These are phyloP conservation scores for Terrapene triunguis DNA, from an alignment of 2,113 vertebrate genomes.

Conservation along the genomic window DNA sequence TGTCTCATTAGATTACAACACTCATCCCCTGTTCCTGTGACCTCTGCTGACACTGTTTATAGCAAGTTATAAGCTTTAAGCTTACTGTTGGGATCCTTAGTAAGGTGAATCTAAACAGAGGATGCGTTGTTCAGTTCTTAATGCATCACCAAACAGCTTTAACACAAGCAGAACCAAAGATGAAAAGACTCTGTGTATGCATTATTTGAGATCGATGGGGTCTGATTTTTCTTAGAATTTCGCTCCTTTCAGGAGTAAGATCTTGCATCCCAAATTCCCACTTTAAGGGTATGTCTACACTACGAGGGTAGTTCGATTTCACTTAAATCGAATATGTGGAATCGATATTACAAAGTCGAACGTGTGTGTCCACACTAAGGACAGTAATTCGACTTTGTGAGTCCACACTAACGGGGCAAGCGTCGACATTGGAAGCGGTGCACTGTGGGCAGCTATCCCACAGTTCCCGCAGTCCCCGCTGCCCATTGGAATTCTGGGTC, in stretches of 20 bases:
- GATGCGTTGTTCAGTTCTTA: not conserved
- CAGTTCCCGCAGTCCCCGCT: too few relatives aligned
- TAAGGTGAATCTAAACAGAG: conserved; percentile 4
- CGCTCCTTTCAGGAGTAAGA: conserved; percentile 3
- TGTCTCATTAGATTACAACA: not conserved
- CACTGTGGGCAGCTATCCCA: too few relatives aligned
- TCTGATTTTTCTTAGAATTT: not conserved
- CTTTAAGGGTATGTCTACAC: too few relatives aligned
- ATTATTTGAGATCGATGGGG: not conserved
- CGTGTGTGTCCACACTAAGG: too few relatives aligned
- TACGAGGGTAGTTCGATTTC: too few relatives aligned
- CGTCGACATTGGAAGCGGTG: too few relatives aligned
- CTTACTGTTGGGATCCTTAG: not conserved
- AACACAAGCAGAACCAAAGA: not conserved
- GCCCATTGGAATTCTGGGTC: too few relatives aligned
- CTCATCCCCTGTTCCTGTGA: not conserved
- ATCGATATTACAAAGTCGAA: too few relatives aligned
- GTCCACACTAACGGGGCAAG: too few relatives aligned
- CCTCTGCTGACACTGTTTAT: not conserved
- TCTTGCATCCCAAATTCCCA: not conserved
- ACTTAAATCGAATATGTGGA: too few relatives aligned
- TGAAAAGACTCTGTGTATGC: not conserved
- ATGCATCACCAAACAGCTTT: not conserved
- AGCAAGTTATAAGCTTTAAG: not conserved
- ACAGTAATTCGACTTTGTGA: too few relatives aligned